phyloP scores from a whole-genome alignment of 2,797 vertebrate genomes.

The Pipistrellus kuhlii region DNA sequence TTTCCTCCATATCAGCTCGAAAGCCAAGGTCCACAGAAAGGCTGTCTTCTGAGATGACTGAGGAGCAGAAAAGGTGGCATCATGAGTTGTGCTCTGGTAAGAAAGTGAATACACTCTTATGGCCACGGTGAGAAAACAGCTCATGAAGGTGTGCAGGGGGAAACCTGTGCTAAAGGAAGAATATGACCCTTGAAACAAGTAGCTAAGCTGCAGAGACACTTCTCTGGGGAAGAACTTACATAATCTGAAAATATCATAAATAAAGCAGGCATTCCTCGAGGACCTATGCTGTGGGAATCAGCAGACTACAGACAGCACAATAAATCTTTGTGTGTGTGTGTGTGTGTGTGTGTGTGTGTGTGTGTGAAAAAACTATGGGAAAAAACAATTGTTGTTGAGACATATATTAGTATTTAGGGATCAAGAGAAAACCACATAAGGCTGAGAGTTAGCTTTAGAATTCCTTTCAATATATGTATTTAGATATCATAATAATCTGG shows the following conservation, averaged over 20 bases:
- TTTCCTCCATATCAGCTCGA: slow-evolving; percentile 88
- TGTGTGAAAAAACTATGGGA: neutral
- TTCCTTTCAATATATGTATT: neutral
- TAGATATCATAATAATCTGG: too few species aligned
- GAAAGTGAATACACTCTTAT: neutral
- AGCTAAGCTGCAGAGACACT: neutral
- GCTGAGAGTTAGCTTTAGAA: slow-evolving; percentile 28
- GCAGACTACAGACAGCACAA: neutral
- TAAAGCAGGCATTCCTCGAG: neutral
- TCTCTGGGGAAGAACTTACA: neutral
- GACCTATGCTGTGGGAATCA: accelerated
- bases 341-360: too few species aligned
- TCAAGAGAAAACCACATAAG: neutral
- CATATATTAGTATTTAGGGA: neutral
- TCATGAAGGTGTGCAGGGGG: accelerated
- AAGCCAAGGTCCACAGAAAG: slow-evolving; percentile 88
- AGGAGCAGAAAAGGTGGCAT: slow-evolving; percentile 42
- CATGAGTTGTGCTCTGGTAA: neutral
- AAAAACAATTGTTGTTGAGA: slow-evolving; percentile 1
- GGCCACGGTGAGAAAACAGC: neutral
- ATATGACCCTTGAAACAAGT: neutral
- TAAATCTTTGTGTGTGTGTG: neutral
- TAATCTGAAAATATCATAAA: neutral
- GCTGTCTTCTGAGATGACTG: slow-evolving; percentile 91
- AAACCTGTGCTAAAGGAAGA: neutral